phyloP scores from a whole-genome alignment of 2,113 vertebrate genomes.

The Hylia prasina region DNA sequence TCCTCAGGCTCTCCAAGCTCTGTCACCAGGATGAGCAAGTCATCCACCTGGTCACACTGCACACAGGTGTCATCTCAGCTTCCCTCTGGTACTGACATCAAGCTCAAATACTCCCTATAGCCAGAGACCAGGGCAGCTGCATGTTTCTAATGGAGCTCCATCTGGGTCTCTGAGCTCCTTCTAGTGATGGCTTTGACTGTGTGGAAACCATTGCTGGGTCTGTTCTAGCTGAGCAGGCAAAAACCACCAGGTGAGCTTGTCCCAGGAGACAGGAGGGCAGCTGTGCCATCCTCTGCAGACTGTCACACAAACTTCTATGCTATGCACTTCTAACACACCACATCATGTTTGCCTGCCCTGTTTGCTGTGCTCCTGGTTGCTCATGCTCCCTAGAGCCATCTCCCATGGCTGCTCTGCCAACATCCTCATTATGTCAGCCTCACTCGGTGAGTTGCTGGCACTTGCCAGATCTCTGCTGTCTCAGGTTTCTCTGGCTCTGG shows the following conservation, averaged over 20 bases:
- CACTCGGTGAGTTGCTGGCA: rapidly evolving
- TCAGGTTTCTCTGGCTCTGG: neutral
- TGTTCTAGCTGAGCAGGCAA: neutral
- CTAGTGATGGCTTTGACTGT: rapidly evolving
- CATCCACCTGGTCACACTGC: neutral
- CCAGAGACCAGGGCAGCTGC: neutral
- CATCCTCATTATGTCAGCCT: neutral
- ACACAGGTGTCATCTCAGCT: neutral
- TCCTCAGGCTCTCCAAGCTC: neutral
- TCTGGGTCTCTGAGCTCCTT: neutral
- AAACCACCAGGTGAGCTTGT: neutral
- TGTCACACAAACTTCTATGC: neutral
- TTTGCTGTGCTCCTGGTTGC: neutral
- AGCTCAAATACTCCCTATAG: neutral
- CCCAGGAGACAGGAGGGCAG: rapidly evolving
- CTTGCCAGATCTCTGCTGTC: neutral
- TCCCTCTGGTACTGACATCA: rapidly evolving
- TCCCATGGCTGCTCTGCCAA: rapidly evolving
- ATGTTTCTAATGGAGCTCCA: neutral
- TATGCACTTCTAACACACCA: neutral
- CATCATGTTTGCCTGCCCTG: rapidly evolving
- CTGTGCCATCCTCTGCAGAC: too few species aligned
- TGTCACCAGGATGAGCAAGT: neutral
- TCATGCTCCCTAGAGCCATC: neutral
- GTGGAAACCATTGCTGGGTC: rapidly evolving